Conservation (phyloP, 2,888 invertebrate species). For the Eurois occulta region DNA sequence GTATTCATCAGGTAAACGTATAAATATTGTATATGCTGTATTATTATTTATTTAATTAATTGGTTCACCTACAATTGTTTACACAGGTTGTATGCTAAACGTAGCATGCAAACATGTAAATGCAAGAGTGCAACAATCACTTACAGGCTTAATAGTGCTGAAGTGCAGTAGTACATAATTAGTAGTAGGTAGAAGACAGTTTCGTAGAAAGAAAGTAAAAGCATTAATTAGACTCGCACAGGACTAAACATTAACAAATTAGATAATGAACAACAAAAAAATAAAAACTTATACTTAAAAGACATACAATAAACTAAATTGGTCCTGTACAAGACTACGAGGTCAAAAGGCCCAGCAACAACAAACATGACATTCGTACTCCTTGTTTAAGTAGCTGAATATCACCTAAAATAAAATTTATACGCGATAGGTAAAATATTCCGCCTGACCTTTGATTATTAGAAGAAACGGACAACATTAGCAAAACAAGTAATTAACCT, state of each 20-base stretch:
- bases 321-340: no score
- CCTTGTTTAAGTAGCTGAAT: neutral
- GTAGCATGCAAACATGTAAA: no score
- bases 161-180: constrained; percentile 9
- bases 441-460: neutral
- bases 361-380: neutral
- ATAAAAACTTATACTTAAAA: neutral
- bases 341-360: no score
- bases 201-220: neutral
- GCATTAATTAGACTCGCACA: no score
- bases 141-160: no score
- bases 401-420: neutral
- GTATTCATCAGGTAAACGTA: constrained; percentile 1
- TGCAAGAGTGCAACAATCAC: no score
- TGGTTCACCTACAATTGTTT: no score
- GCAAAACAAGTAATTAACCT: neutral
- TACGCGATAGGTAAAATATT: neutral
- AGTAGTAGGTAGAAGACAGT: neutral
- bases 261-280: no score
- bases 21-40: neutral
- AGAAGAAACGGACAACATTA: neutral
- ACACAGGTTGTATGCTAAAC: no score
- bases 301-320: no score
- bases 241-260: no score
- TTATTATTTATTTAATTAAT: no score